Percentiles rank a stretch among this genome's conserved stretches.
These are phyloP conservation scores for Channa striata DNA, from an alignment of 2,797 vertebrate genomes.

Conservation along the genomic window DNA sequence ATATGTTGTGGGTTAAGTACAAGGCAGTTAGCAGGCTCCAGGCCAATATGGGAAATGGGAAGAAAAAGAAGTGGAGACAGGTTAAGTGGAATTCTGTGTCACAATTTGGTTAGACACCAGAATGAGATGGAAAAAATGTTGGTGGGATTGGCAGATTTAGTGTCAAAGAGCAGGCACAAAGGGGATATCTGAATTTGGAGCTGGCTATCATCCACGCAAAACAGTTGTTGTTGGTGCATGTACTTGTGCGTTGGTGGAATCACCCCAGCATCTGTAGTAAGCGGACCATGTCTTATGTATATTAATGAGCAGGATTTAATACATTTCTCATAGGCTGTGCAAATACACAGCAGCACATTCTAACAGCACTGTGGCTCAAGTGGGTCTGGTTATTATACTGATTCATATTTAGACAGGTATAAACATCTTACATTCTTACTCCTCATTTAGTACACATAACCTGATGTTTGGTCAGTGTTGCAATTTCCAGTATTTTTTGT, in stretches of 20 bases:
- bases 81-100: slow-evolving; percentile 37
- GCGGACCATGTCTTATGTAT: slow-evolving; percentile 81
- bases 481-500: too few relatives aligned
- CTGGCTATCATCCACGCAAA: slow-evolving; percentile 76
- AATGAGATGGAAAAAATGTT: slow-evolving; percentile 44
- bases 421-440: too few relatives aligned
- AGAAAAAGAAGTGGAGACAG: slow-evolving; percentile 33
- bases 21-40: slow-evolving; percentile 27
- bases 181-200: slow-evolving; percentile 70
- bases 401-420: slow-evolving; percentile 48
- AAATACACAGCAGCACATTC: slow-evolving; percentile 66
- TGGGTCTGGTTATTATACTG: slow-evolving; percentile 42
- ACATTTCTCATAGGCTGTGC: slow-evolving; percentile 75
- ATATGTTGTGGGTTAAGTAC: background rate
- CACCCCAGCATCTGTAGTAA: slow-evolving; percentile 80
- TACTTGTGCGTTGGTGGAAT: slow-evolving; percentile 79
- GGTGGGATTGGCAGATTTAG: slow-evolving; percentile 47
- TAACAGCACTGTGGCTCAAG: slow-evolving; percentile 71
- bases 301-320: slow-evolving; percentile 80
- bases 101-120: slow-evolving; percentile 44
- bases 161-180: slow-evolving; percentile 64
- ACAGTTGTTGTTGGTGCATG: slow-evolving; percentile 77
- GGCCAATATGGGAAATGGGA: slow-evolving; percentile 31
- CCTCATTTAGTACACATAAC: slow-evolving; percentile 5
- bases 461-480: slow-evolving; percentile 3